Conservation (phyloP, 2,113 vertebrate genomes). For the Paramormyrops kingsleyae region DNA sequence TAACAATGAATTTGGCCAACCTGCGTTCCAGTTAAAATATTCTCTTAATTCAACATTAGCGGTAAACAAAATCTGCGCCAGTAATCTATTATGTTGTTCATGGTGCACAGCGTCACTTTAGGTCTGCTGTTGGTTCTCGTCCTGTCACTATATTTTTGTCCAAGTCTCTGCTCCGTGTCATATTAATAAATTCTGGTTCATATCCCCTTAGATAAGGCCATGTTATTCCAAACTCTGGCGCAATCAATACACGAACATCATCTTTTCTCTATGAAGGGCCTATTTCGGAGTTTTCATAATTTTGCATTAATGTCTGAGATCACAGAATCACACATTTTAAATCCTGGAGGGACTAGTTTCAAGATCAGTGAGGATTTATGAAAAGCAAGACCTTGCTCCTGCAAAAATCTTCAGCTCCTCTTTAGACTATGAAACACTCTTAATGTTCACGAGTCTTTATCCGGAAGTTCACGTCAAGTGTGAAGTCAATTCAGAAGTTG, state of each 20-base stretch:
- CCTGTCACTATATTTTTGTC: background rate
- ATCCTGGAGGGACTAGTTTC: background rate
- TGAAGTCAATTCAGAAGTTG: background rate
- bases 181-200: background rate
- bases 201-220: background rate
- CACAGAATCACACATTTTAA: background rate
- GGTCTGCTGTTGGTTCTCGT: background rate
- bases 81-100: background rate
- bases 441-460: background rate
- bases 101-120: background rate
- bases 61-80: too few relatives aligned
- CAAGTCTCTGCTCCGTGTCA: background rate
- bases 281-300: background rate
- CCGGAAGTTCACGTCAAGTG: background rate
- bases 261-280: background rate
- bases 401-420: background rate
- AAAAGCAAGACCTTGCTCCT: background rate
- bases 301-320: background rate
- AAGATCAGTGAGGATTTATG: background rate
- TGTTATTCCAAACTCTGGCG: background rate
- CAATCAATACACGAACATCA: background rate
- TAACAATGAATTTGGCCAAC: too few relatives aligned
- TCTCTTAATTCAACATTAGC: background rate
- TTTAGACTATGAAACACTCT: background rate
- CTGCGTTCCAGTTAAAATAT: background rate